Conservation (phyloP, 2,113 vertebrate species). For the Trachemys scripta region DNA sequence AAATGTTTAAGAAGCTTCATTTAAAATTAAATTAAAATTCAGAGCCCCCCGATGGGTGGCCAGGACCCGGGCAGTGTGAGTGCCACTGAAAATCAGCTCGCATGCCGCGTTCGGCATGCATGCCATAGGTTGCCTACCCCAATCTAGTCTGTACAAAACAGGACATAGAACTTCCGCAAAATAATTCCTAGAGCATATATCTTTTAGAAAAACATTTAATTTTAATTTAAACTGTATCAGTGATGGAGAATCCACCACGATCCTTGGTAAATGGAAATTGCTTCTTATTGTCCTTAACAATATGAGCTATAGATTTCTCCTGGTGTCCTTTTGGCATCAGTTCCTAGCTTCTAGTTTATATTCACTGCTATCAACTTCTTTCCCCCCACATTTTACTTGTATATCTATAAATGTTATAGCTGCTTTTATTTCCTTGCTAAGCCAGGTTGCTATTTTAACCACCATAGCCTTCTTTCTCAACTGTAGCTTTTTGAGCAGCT, state of each 20-base stretch:
- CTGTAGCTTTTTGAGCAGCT: background rate
- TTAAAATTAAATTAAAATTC: too few species aligned
- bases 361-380: constrained; percentile 42
- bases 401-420: background rate
- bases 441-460: too few species aligned
- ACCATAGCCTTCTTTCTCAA: background rate
- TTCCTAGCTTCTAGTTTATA: constrained; percentile 68
- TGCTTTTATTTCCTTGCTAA: too few species aligned
- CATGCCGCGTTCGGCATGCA: too few species aligned
- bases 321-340: constrained; percentile 55
- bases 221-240: background rate
- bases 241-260: background rate
- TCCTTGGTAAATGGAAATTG: background rate
- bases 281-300: constrained; percentile 62
- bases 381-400: constrained; percentile 16
- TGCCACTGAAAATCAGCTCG: too few species aligned
- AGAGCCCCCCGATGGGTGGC: too few species aligned
- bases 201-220: background rate
- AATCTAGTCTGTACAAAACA: background rate
- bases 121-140: too few species aligned
- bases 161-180: background rate
- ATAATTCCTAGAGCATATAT: background rate
- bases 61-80: too few species aligned
- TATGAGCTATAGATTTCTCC: constrained; percentile 61
- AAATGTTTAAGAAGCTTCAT: too few species aligned